Percentiles rank a stretch among this genome's conserved stretches.
Evolutionary conservation across 64 coral and sea anemone genomes (phyloP).

Genomic region (Pachyseris speciosa): DNA sequence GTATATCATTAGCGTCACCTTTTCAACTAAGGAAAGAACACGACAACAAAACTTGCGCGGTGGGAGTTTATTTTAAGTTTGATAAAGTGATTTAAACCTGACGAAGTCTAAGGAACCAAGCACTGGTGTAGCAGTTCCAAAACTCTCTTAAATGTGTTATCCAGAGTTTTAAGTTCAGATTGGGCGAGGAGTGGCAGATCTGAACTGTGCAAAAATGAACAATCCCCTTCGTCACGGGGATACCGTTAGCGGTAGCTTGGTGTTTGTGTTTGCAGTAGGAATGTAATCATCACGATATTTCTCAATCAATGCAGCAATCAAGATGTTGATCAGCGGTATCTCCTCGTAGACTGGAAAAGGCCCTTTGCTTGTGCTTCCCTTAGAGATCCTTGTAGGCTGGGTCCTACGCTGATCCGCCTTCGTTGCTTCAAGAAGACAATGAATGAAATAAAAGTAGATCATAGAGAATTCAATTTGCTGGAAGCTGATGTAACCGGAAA

Average conservation of each 20-base stretch:
- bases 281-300: conserved; percentile 1
- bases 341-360: conserved; percentile 28
- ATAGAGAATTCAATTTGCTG: conserved; percentile 11
- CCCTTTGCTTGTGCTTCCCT: conserved; percentile 3
- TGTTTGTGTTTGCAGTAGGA: conserved; percentile 1
- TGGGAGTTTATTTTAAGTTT: too few relatives aligned
- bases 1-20: too few relatives aligned
- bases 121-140: too few relatives aligned
- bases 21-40: too few relatives aligned
- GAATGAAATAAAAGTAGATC: background rate
- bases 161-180: too few relatives aligned
- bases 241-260: background rate
- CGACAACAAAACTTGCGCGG: too few relatives aligned
- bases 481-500: conserved; percentile 13
- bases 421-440: background rate
- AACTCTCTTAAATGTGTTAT: too few relatives aligned
- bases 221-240: background rate
- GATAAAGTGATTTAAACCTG: too few relatives aligned
- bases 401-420: background rate
- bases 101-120: too few relatives aligned
- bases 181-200: too few relatives aligned
- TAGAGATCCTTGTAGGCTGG: background rate
- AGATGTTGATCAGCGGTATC: background rate
- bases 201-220: too few relatives aligned
- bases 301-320: background rate